Evolutionary conservation across 1,140 invertebrate genomes (phyloP), one percentile per base, ranked within the genome.

Genomic region (Drosophila nikananu): DNA sequence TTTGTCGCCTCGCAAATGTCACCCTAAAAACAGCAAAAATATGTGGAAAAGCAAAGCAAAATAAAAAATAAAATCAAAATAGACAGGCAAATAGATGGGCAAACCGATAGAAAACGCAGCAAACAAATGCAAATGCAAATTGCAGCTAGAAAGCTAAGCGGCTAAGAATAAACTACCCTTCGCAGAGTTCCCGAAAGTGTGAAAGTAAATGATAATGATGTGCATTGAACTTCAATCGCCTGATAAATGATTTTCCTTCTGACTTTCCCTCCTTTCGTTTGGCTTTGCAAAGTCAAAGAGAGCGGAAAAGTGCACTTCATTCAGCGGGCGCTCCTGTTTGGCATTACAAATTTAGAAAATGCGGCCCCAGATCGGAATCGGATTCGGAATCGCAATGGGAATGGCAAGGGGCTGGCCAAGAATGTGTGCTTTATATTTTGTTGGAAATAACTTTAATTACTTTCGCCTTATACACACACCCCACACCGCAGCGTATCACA

Each of bases 221-320:
- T 92, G 86, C 91, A 92, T 92, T 92, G 91, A 92, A 92, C 91
- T 92, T 92, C 91, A 92, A 92, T 92, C 62, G 84, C 67, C 73
- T 87, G 83, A 86, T 86, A 86, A 86, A 86, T 86, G 80, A 70
- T 74, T 86, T 86, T 80, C 58, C 58, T 15, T 49, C 55, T 78
- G 68, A 27, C 32, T 76, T 58, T 65, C 49, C 77, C 61, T n/a
- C 46, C 60, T 35, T 55, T 55, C 32, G 19, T 17, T 55, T 67
- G 41, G 6, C 55, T 68, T 68, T 61, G 54, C 61, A 86, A 74
- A 77, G 55, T 21, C n/a, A 73, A 59, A 44, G 41, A 60, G 59
- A 57, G 25, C 27, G 49, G 42, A 70, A 87, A 80, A 76, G 65
- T 70, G 78, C 83, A 86, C 79, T 86, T 86, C 82, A 86, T 86